A percentile compares a stretch with the other conserved stretches of the same genome.
These are phyloP conservation scores for Sesia apiformis DNA, from an alignment of 2,888 invertebrate genomes.

Conservation along the genomic window DNA sequence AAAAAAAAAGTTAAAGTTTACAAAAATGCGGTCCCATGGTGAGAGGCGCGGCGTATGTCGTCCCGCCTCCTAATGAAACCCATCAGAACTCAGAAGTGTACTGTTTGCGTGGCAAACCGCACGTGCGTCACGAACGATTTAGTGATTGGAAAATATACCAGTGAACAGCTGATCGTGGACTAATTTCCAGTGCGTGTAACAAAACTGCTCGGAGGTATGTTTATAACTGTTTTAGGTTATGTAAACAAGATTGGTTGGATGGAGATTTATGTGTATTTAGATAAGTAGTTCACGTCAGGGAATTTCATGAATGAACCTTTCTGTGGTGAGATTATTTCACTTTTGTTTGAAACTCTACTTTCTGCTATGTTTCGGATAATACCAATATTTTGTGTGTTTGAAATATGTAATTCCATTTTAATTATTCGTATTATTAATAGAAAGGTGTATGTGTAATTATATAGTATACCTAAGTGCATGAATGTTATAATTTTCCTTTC, in stretches of 20 bases:
- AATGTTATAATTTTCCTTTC: too few species aligned
- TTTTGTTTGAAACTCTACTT: too few species aligned
- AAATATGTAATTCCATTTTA: too few species aligned
- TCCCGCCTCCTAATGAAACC: slow-evolving; percentile 34
- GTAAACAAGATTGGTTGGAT: not conserved
- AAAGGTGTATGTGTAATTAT: too few species aligned
- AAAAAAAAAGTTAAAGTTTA: slow-evolving; percentile 5
- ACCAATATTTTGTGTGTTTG: too few species aligned
- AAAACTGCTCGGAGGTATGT: not conserved
- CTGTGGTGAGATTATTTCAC: too few species aligned
- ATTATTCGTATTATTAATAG: too few species aligned
- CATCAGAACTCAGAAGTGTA: slow-evolving; percentile 20
- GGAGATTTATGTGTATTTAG: not conserved
- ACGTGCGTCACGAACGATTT: slow-evolving; percentile 6
- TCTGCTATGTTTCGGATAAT: too few species aligned
- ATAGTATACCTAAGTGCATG: too few species aligned
- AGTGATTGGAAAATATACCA: slow-evolving; percentile 4
- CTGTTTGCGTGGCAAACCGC: slow-evolving; percentile 7
- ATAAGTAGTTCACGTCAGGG: slow-evolving; percentile 1
- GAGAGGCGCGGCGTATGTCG: slow-evolving; percentile 49
- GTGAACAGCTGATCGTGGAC: slow-evolving; percentile 12
- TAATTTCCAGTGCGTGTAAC: not conserved
- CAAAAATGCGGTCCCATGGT: slow-evolving; percentile 53
- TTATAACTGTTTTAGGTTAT: not conserved
- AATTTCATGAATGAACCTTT: slow-evolving; percentile 2